These are phyloP conservation scores for Drosophila sulfurigaster DNA, from an alignment of 1,140 invertebrate genomes.

Conservation along the genomic window DNA sequence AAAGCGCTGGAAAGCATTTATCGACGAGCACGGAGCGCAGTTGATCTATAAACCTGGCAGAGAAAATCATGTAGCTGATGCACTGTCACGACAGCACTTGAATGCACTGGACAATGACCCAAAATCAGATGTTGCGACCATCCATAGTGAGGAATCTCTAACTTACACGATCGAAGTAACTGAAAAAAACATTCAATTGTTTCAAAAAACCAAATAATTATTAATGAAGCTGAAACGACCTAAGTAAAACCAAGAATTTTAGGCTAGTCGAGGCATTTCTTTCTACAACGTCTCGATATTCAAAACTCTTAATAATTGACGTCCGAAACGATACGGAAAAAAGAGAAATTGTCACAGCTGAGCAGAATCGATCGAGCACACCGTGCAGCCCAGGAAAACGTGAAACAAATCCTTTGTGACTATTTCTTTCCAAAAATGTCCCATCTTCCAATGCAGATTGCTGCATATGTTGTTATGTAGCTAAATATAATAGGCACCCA, in stretches of 20 bases:
- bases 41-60: conserved; percentile 39
- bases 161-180: conserved; percentile 11
- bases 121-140: conserved; percentile 9
- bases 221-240: conserved; percentile 17
- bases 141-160: conserved; percentile 26
- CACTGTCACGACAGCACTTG: conserved; percentile 22
- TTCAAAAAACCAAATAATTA: conserved; percentile 37
- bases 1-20: conserved; percentile 30
- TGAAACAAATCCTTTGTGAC: conserved; percentile 20
- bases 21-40: conserved; percentile 36
- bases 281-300: too few relatives aligned
- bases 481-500: conserved; percentile 50
- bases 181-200: conserved; percentile 33
- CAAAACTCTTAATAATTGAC: too few relatives aligned
- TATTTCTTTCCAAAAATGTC: conserved; percentile 53
- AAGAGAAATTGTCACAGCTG: too few relatives aligned
- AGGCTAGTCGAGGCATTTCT: too few relatives aligned
- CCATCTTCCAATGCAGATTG: conserved; percentile 21
- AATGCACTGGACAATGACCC: conserved; percentile 8
- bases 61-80: conserved; percentile 27
- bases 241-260: too few relatives aligned
- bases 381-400: conserved; percentile 36
- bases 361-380: too few relatives aligned
- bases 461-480: conserved; percentile 33
- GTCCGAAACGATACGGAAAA: too few relatives aligned